These are phyloP conservation scores for Acridotheres tristis DNA, from an alignment of 2,797 vertebrate species.

Conservation along the genomic window DNA sequence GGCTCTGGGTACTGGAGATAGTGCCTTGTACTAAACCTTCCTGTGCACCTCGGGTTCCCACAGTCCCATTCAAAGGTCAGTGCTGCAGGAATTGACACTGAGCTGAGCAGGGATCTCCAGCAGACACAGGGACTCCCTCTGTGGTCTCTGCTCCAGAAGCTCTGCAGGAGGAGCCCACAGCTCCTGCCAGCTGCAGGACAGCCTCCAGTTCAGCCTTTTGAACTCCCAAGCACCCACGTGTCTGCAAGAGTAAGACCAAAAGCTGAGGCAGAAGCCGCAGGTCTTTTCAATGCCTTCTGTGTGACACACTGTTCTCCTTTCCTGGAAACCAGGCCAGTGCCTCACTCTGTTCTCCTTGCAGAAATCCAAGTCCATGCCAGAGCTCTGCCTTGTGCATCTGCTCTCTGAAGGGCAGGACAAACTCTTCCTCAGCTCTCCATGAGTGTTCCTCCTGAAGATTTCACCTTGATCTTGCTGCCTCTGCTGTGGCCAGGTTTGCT, in stretches of 20 bases:
- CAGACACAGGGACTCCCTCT: not conserved
- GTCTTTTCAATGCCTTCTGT: slow-evolving; percentile 28
- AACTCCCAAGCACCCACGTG: slow-evolving; percentile 6
- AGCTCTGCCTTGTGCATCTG: not conserved
- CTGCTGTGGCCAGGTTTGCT: not conserved
- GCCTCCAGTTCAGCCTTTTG: slow-evolving; percentile 15
- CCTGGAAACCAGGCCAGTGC: slow-evolving; percentile 58
- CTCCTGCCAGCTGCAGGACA: not conserved
- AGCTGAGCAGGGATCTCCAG: not conserved
- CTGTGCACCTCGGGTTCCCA: not conserved
- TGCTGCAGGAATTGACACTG: not conserved
- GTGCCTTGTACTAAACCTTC: not conserved
- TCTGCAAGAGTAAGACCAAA: slow-evolving; percentile 20
- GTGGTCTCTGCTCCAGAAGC: not conserved
- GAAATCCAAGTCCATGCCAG: not conserved
- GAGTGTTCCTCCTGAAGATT: not conserved
- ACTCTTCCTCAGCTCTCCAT: not conserved
- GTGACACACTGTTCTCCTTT: slow-evolving; percentile 69
- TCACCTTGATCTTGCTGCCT: not conserved
- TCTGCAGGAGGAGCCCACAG: not conserved
- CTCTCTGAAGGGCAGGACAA: slow-evolving; percentile 3
- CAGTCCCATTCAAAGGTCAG: not conserved
- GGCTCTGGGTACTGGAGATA: not conserved
- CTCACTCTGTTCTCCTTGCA: slow-evolving; percentile 23
- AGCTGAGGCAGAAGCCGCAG: slow-evolving; percentile 47